A percentile compares a stretch with the other conserved stretches of the same genome.
phyloP scores from a whole-genome alignment of 2,888 invertebrate genomes.

The Conus canariensis region DNA sequence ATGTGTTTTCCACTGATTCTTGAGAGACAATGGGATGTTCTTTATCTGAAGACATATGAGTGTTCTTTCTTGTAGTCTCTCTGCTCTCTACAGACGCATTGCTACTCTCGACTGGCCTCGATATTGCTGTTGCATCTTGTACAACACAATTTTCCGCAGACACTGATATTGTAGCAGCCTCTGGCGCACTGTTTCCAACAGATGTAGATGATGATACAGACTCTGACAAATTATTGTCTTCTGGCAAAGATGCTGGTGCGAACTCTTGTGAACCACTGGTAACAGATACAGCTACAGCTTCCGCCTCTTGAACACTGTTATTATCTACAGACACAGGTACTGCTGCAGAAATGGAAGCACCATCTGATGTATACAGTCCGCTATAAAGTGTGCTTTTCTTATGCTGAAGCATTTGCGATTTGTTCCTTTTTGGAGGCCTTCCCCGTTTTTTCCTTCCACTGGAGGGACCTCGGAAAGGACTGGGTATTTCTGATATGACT shows the following conservation, averaged over 20 bases:
- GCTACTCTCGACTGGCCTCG: background rate
- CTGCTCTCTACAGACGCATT: background rate
- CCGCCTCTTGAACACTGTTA: background rate
- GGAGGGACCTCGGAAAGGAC: slow-evolving; percentile 21
- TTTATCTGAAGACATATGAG: background rate
- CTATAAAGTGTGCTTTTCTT: slow-evolving; percentile 55
- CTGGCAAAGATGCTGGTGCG: background rate
- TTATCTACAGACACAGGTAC: background rate
- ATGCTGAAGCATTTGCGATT: slow-evolving; percentile 54
- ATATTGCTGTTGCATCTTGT: background rate
- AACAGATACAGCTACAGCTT: background rate
- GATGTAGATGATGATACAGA: background rate
- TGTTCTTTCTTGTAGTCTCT: background rate
- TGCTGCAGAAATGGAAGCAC: slow-evolving; percentile 16
- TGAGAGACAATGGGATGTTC: background rate
- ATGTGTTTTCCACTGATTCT: slow-evolving; percentile 32
- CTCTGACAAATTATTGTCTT: background rate
- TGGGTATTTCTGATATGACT: slow-evolving; percentile 32
- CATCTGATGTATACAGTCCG: slow-evolving; percentile 36
- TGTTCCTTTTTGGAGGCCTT: slow-evolving; percentile 59
- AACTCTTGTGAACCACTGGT: background rate
- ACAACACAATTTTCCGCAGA: background rate
- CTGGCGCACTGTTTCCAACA: background rate
- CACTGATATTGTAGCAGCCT: background rate
- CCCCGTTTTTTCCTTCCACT: slow-evolving; percentile 60